A percentile compares a stretch with the other conserved stretches of the same genome.
Conservation (phyloP, 2,797 vertebrate species). For the Prionace glauca region DNA sequence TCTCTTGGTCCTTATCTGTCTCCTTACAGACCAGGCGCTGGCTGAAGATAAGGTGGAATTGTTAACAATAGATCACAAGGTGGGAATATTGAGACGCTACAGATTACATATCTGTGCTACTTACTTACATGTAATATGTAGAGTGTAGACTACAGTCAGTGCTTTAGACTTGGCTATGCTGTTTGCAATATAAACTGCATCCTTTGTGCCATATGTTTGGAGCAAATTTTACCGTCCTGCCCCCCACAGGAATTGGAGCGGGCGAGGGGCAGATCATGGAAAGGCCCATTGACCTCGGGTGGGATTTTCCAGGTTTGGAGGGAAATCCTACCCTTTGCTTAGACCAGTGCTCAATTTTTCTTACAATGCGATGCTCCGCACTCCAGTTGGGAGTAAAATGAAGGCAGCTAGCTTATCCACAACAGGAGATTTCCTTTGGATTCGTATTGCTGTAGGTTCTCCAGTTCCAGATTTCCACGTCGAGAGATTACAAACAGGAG, state of each 20-base stretch:
- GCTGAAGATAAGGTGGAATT: background rate
- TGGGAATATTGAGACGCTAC: background rate
- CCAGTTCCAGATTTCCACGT: background rate
- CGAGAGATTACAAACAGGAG: background rate
- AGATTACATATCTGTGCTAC: background rate
- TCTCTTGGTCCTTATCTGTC: background rate
- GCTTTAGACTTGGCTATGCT: background rate
- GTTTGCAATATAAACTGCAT: background rate
- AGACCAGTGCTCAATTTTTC: background rate
- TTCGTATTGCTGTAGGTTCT: background rate
- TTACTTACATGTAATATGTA: background rate
- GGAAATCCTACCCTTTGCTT: no score
- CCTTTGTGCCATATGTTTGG: background rate
- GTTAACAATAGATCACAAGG: background rate
- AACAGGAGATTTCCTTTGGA: background rate
- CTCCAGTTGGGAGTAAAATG: background rate
- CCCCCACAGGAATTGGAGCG: no score
- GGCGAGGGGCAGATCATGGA: no score
- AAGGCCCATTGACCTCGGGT: no score
- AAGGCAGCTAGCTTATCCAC: background rate
- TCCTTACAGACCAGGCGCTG: background rate
- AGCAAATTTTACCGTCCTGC: no score
- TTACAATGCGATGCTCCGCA: background rate
- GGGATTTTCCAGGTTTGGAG: no score
- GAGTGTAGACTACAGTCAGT: background rate